Base-by-base conservation (phyloP, 2,888 invertebrate species). In the Agonopterix alstromeriana region DNA sequence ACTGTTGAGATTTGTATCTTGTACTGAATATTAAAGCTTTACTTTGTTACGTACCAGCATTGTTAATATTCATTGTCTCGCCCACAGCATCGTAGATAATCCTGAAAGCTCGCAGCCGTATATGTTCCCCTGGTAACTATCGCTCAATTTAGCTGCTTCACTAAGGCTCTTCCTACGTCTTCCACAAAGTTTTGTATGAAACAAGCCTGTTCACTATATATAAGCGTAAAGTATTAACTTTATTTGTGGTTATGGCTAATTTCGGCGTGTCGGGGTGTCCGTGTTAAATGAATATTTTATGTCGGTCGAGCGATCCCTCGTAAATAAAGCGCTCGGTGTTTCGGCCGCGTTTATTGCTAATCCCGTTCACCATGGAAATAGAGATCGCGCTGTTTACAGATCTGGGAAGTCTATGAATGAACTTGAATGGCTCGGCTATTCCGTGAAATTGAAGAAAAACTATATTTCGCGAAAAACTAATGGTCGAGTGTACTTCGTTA, bases 261-360 rank as follows among this genome's bases (percentile, higher is more conserved):
- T 59, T 54, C 59, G 61, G 54, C 53, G 58, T 53, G 57, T 55
- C 54, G 56, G 27, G 55, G 56, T 57, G 52, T 48, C 57, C 53
- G 53, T 47, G 58, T 53, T 43, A 43, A 58, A 63, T 70, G 66
- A 70, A 74, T 73, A 70, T 66, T 70, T 59, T 63, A 70, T 65
- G 58, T 52, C 10, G 47, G 56, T 42, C 53, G 49, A 46, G 50
- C 52, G 50, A 55, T 52, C 51, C 53, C 59, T 63, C 43, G 63
- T 69, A 67, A 67, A 65, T 61, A 63, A 52, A 54, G 50, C 53
- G 56, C 57, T 56, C 10, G 49, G 45, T 58, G 58, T 59, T 54
- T 47, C 50, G 46, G 43, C 51, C 50, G 48, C 53, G 54, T 55
- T 60, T 52, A 53, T 53, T 52, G 54, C 49, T 55, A 54, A 58